phyloP scores from a whole-genome alignment of 2,888 invertebrate genomes.

The Eupithecia subfuscata region DNA sequence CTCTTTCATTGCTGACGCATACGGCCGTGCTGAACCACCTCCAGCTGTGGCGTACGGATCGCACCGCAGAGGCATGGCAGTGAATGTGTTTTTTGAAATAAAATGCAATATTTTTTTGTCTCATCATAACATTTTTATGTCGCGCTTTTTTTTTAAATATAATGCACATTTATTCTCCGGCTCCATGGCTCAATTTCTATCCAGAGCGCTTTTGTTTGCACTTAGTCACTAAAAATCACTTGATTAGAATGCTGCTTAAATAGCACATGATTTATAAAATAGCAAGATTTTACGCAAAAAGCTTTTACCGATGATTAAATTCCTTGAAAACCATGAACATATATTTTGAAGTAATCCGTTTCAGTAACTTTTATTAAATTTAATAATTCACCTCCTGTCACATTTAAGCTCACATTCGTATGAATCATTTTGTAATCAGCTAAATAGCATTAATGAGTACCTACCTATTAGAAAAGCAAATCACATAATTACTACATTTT shows the following conservation, averaged over 20 bases:
- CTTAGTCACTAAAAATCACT: background rate
- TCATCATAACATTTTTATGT: background rate
- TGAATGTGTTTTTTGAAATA: background rate
- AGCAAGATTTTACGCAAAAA: background rate
- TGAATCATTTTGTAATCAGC: background rate
- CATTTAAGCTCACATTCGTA: background rate
- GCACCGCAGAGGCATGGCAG: too few relatives aligned
- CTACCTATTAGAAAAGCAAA: background rate
- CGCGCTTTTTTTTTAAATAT: background rate
- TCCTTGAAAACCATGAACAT: background rate
- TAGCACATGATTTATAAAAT: background rate
- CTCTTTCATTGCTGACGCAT: too few relatives aligned
- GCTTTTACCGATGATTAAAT: slow-evolving; percentile 4
- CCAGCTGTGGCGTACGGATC: too few relatives aligned
- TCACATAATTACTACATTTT: background rate
- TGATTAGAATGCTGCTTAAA: background rate
- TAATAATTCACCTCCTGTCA: background rate
- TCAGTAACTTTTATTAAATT: background rate
- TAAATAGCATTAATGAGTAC: background rate
- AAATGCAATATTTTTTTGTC: background rate
- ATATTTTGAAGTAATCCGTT: background rate
- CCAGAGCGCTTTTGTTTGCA: background rate
- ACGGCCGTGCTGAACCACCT: too few relatives aligned
- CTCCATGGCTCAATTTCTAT: background rate
- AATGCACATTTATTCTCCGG: background rate